Conservation (phyloP, 2,888 invertebrate species). For the Mystacides longicornis region DNA sequence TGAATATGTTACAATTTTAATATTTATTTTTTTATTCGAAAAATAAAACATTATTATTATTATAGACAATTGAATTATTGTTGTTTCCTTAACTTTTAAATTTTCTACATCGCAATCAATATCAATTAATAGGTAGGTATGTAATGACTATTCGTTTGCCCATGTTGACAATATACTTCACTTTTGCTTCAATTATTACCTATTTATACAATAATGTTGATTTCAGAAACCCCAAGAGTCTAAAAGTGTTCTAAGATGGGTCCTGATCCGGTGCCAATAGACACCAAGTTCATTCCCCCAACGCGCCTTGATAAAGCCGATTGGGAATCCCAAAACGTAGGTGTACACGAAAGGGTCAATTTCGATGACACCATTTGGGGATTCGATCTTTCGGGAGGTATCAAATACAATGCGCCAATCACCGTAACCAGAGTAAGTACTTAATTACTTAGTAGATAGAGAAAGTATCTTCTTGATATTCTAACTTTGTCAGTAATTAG, state of each 20-base stretch:
- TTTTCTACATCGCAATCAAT: too few species aligned
- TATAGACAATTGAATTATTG: too few species aligned
- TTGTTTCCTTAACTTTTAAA: too few species aligned
- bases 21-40: too few species aligned
- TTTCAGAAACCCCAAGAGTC: not conserved
- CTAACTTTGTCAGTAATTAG: too few species aligned
- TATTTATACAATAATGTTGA: not conserved
- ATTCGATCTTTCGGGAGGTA: constrained; percentile 41
- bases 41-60: too few species aligned
- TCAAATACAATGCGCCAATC: constrained; percentile 37
- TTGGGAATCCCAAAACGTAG: constrained; percentile 42
- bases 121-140: too few species aligned
- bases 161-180: not conserved
- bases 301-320: constrained; percentile 35
- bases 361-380: constrained; percentile 44
- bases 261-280: constrained; percentile 9
- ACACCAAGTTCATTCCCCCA: constrained; percentile 18
- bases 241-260: constrained; percentile 11
- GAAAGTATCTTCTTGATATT: too few species aligned
- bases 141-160: too few species aligned
- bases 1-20: too few species aligned
- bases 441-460: too few species aligned
- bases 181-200: not conserved
- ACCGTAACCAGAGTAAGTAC: constrained; percentile 35
- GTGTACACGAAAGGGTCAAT: constrained; percentile 42